These are phyloP conservation scores for Metellina segmentata DNA, from an alignment of 2,888 invertebrate species.

Conservation along the genomic window DNA sequence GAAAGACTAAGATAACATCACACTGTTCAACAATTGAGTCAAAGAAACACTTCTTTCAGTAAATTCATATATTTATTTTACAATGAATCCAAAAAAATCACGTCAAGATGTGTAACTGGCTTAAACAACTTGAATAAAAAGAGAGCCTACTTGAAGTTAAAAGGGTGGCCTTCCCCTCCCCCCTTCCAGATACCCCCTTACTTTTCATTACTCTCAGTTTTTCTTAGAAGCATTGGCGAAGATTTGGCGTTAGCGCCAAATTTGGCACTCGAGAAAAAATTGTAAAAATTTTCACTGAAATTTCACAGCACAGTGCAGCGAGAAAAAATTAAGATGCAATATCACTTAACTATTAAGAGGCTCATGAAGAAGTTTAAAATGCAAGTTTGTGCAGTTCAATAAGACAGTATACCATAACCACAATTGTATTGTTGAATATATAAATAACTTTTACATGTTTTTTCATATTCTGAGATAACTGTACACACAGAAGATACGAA, in stretches of 20 bases:
- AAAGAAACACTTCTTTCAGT: conserved; percentile 29
- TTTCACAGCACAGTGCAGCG: conserved; percentile 48
- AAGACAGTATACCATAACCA: conserved; percentile 36
- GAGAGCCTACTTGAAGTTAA: conserved; percentile 43
- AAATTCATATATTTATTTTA: conserved; percentile 58
- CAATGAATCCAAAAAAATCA: conserved; percentile 61
- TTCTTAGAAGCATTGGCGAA: conserved; percentile 42
- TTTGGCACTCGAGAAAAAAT: conserved; percentile 69
- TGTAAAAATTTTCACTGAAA: conserved; percentile 56
- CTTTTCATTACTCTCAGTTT: conserved; percentile 60
- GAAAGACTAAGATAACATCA: background rate
- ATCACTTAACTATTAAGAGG: conserved; percentile 2
- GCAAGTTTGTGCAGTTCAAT: conserved; percentile 43
- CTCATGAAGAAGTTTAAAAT: conserved; percentile 35
- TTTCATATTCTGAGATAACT: conserved; percentile 25
- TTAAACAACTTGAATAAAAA: conserved; percentile 72
- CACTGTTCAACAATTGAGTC: background rate
- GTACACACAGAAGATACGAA: conserved; percentile 21
- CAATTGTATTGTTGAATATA: conserved; percentile 23
- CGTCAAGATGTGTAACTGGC: conserved; percentile 62
- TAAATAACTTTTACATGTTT: conserved; percentile 36
- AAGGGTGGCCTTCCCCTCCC: background rate
- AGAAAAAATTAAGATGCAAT: conserved; percentile 35
- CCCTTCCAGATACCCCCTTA: conserved; percentile 40
- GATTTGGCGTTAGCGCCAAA: conserved; percentile 68